Evolutionary conservation across 1,140 invertebrate species (phyloP).

Genomic region (Diabrotica virgifera): DNA sequence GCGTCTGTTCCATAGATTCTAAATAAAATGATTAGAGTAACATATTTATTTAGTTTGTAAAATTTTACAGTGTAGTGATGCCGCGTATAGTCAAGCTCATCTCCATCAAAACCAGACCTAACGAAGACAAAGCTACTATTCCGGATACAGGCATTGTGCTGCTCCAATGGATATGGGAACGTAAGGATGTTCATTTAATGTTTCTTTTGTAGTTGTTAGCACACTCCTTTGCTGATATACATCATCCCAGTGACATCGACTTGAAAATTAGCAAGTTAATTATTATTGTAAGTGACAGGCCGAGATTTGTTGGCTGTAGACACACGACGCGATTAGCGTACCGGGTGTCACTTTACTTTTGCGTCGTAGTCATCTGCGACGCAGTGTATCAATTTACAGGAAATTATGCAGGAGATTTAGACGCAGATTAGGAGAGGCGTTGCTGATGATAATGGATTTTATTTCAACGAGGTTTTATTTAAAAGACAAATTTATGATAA

Average conservation of each 20-base stretch:
- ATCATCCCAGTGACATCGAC: slow-evolving; percentile 21
- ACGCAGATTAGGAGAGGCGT: background rate
- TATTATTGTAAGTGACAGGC: slow-evolving; percentile 40
- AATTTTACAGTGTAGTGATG: background rate
- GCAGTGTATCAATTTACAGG: background rate
- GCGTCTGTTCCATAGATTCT: no score
- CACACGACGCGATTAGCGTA: slow-evolving; percentile 13
- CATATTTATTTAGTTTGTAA: background rate
- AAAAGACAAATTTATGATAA: no score
- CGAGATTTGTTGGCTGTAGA: slow-evolving; percentile 35
- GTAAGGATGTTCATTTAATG: slow-evolving; percentile 17
- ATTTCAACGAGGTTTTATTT: no score
- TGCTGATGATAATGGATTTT: no score
- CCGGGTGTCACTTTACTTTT: background rate
- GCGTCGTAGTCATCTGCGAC: no score
- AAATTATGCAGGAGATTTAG: background rate
- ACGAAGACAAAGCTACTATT: slow-evolving; percentile 14
- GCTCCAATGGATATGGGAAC: background rate
- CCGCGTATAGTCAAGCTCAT: no score
- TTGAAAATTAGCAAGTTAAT: slow-evolving; percentile 42
- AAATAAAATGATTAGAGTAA: no score
- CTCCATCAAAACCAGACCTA: background rate
- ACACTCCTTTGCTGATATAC: slow-evolving; percentile 20
- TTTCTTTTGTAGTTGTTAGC: slow-evolving; percentile 13
- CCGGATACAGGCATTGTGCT: background rate